These are phyloP conservation scores for Drosophila teissieri DNA, from an alignment of 1,140 invertebrate species.

Conservation along the genomic window DNA sequence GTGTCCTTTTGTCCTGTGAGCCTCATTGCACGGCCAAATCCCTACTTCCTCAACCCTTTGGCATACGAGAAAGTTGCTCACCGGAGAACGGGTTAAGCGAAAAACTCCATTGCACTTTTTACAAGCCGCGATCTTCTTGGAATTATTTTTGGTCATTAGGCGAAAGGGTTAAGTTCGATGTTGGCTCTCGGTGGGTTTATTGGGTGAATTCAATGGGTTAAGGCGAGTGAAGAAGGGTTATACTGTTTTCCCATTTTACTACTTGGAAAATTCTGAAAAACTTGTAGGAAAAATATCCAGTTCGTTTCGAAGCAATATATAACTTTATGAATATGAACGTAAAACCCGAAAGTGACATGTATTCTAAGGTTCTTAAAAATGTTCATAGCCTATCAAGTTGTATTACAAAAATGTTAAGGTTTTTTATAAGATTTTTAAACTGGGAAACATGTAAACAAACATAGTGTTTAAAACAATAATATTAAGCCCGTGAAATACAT, in stretches of 20 bases:
- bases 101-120: slow-evolving; percentile 55
- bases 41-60: slow-evolving; percentile 72
- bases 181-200: slow-evolving; percentile 31
- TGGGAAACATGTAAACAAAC: too few species aligned
- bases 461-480: too few species aligned
- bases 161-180: slow-evolving; percentile 47
- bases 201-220: slow-evolving; percentile 8
- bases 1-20: slow-evolving; percentile 46
- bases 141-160: slow-evolving; percentile 51
- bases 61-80: slow-evolving; percentile 42
- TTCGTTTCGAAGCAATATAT: background rate
- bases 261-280: background rate
- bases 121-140: slow-evolving; percentile 49
- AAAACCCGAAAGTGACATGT: background rate
- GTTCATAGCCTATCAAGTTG: background rate
- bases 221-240: slow-evolving; percentile 12
- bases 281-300: background rate
- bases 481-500: too few species aligned
- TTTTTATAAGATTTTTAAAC: too few species aligned
- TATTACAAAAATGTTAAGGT: too few species aligned
- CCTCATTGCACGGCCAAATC: slow-evolving; percentile 30
- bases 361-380: background rate
- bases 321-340: background rate
- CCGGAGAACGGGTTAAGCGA: slow-evolving; percentile 62
- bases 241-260: slow-evolving; percentile 3